phyloP scores from a whole-genome alignment of 2,797 vertebrate species.

The Notolabrus celidotus region DNA sequence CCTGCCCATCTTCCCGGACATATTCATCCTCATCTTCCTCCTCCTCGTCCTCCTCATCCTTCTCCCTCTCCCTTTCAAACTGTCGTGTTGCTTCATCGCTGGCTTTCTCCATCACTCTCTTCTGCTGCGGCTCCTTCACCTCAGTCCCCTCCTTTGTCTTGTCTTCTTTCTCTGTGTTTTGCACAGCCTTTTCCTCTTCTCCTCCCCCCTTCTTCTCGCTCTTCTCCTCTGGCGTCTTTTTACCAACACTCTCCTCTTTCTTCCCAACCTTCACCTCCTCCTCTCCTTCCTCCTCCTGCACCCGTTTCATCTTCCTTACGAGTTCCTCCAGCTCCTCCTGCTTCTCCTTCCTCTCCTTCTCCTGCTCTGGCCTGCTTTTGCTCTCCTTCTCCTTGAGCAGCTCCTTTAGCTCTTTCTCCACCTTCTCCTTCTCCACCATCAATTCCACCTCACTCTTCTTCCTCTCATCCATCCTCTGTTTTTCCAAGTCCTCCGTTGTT shows the following conservation, averaged over 20 bases:
- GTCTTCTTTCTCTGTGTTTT: slow-evolving; percentile 46
- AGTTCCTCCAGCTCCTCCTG: slow-evolving; percentile 84
- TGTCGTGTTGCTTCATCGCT: slow-evolving; percentile 88
- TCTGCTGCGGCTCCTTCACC: slow-evolving; percentile 78
- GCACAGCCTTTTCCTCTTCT: slow-evolving; percentile 12
- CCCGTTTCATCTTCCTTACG: slow-evolving; percentile 78
- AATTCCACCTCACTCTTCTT: slow-evolving; percentile 76
- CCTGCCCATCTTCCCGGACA: slow-evolving; percentile 70
- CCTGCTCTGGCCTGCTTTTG: slow-evolving; percentile 66
- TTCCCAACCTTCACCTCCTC: slow-evolving; percentile 41
- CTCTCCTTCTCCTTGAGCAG: slow-evolving; percentile 68
- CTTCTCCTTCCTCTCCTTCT: slow-evolving; percentile 76
- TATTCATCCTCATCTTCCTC: slow-evolving; percentile 66
- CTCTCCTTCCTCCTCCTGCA: slow-evolving; percentile 54
- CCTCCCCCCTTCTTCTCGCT: slow-evolving; percentile 27
- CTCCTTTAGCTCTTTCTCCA: slow-evolving; percentile 78
- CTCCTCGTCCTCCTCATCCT: slow-evolving; percentile 62
- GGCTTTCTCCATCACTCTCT: slow-evolving; percentile 89
- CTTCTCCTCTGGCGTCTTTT: slow-evolving; percentile 30
- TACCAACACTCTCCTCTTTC: slow-evolving; percentile 22
- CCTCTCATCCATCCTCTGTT: slow-evolving; percentile 66
- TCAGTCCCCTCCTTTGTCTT: slow-evolving; percentile 52
- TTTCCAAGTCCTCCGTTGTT: slow-evolving; percentile 53
- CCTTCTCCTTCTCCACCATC: slow-evolving; percentile 79
- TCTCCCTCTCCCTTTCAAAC: slow-evolving; percentile 83